A percentile compares a stretch with the other conserved stretches of the same genome.
Conservation (phyloP, 2,113 vertebrate genomes). For the Periophthalmus modestus region DNA sequence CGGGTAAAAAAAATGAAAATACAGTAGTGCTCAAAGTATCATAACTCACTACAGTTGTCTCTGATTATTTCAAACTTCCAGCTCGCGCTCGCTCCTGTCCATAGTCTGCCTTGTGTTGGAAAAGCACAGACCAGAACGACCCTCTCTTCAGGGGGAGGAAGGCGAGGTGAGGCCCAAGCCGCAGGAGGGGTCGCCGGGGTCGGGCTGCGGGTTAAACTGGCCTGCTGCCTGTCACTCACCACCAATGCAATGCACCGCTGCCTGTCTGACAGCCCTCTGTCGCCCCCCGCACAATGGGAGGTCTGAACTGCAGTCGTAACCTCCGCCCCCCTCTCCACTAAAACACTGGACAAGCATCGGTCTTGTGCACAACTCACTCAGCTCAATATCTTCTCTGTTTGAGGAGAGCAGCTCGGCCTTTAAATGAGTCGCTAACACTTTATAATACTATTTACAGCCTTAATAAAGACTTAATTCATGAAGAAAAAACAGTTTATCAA, state of each 20-base stretch:
- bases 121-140: conserved; percentile 56
- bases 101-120: conserved; percentile 71
- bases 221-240: conserved; percentile 71
- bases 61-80: not conserved
- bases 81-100: conserved; percentile 37
- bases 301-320: conserved; percentile 57
- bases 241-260: conserved; percentile 53
- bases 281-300: conserved; percentile 67
- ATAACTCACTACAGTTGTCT: not conserved
- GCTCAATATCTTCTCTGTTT: conserved; percentile 57
- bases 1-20: no score
- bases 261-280: conserved; percentile 60
- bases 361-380: conserved; percentile 38
- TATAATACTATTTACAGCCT: no score
- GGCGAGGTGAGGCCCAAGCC: conserved; percentile 52
- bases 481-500: no score
- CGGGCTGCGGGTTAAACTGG: conserved; percentile 39
- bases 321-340: conserved; percentile 36
- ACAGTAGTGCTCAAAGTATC: no score
- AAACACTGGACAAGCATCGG: conserved; percentile 54
- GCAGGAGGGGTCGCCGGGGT: conserved; percentile 20
- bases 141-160: conserved; percentile 59
- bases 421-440: not conserved
- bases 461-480: no score
- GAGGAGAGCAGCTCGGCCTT: not conserved